These are phyloP conservation scores for Oreamnos americanus DNA, from an alignment of 2,113 vertebrate genomes.

Conservation along the genomic window DNA sequence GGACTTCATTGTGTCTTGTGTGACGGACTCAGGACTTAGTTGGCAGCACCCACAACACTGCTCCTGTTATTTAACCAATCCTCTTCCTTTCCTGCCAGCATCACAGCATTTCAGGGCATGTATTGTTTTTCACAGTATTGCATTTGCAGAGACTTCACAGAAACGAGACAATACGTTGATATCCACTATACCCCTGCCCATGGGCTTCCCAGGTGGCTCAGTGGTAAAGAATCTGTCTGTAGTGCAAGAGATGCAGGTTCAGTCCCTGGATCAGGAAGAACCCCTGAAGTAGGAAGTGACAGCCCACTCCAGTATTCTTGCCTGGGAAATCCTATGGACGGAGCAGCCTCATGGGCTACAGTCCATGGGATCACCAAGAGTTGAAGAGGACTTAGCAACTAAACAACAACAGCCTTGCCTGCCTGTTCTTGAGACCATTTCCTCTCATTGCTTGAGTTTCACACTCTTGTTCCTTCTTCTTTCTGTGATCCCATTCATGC, in stretches of 20 bases:
- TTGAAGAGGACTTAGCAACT: not conserved
- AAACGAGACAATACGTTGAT: not conserved
- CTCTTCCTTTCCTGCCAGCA: not conserved
- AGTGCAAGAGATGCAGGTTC: not conserved
- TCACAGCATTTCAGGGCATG: not conserved
- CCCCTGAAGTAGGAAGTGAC: not conserved
- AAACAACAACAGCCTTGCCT: not conserved
- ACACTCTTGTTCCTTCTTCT: not conserved
- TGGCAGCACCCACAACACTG: not conserved
- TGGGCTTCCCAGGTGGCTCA: not conserved
- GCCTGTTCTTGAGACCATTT: not conserved
- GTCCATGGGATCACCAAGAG: not conserved
- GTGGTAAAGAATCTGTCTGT: not conserved
- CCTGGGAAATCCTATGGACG: not conserved
- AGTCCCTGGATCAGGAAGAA: not conserved
- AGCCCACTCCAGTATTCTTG: not conserved
- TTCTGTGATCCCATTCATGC: not conserved
- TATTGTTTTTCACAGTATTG: not conserved
- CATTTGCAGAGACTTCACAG: not conserved
- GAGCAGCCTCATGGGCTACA: not conserved
- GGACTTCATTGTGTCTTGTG: not conserved
- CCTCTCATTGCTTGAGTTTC: not conserved
- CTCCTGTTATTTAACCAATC: not conserved
- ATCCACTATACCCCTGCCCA: not conserved
- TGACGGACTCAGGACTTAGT: not conserved